phyloP scores from a whole-genome alignment of 1,140 invertebrate genomes.

The Anastatus disparis region DNA sequence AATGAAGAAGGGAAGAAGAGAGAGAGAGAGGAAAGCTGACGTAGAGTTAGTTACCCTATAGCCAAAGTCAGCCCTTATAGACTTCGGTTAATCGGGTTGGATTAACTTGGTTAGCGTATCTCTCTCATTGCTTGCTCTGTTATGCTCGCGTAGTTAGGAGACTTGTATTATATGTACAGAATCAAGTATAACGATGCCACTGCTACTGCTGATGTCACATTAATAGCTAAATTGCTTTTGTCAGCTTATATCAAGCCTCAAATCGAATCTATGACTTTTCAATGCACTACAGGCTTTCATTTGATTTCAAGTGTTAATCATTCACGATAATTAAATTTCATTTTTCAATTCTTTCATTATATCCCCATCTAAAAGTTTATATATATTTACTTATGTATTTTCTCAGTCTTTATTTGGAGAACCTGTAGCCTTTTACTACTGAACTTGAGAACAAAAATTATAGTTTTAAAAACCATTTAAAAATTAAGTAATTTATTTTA shows the following conservation, averaged over 20 bases:
- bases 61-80: slow-evolving; percentile 56
- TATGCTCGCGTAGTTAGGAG: slow-evolving; percentile 46
- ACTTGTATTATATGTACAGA: slow-evolving; percentile 47
- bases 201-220: not conserved
- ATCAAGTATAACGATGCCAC: slow-evolving; percentile 26
- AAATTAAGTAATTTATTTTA: no score
- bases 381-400: no score
- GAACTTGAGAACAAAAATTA: no score
- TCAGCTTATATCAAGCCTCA: not conserved
- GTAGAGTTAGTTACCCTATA: slow-evolving; percentile 32
- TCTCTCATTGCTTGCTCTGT: not conserved
- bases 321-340: not conserved
- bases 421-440: no score
- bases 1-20: slow-evolving; percentile 53
- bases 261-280: slow-evolving; percentile 30
- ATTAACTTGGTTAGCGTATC: slow-evolving; percentile 57
- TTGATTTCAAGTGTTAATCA: not conserved
- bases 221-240: slow-evolving; percentile 29
- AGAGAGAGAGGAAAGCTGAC: not conserved
- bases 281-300: not conserved
- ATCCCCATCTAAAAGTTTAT: no score
- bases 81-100: slow-evolving; percentile 60
- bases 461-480: no score
- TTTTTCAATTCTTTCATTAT: no score
- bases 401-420: no score